phyloP scores from a whole-genome alignment of 2,113 vertebrate genomes.

The Cygnus buccinator region DNA sequence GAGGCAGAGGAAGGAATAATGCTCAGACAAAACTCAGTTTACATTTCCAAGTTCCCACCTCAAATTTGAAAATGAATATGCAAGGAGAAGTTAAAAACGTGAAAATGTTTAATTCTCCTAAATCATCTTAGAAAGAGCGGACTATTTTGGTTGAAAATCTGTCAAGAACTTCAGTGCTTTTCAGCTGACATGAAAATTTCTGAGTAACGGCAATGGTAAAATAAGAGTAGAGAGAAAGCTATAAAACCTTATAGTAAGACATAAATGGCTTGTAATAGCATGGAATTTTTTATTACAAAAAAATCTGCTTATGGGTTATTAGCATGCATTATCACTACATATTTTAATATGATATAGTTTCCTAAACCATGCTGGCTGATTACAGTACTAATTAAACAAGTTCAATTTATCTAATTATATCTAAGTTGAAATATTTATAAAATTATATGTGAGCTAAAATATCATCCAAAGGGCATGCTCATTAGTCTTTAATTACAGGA shows the following conservation, averaged over 20 bases:
- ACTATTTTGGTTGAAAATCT: not conserved
- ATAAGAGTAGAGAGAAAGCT: not conserved
- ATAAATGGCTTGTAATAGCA: not conserved
- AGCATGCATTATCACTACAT: slow-evolving; percentile 33
- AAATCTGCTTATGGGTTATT: slow-evolving; percentile 31
- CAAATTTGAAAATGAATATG: not conserved
- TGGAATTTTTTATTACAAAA: not conserved
- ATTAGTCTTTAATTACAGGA: slow-evolving; percentile 64
- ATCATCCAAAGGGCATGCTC: slow-evolving; percentile 66
- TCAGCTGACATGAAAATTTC: not conserved
- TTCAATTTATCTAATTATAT: slow-evolving; percentile 77
- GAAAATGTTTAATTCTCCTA: not conserved
- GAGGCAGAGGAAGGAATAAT: not conserved
- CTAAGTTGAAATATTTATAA: slow-evolving; percentile 79
- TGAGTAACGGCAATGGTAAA: not conserved
- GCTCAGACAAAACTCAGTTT: not conserved
- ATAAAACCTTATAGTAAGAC: not conserved
- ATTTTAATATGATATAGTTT: slow-evolving; percentile 41
- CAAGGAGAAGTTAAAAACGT: not conserved
- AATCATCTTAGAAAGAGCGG: not conserved
- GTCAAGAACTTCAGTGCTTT: not conserved
- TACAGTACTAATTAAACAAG: slow-evolving; percentile 72
- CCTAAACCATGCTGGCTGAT: slow-evolving; percentile 60
- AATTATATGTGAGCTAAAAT: slow-evolving; percentile 72
- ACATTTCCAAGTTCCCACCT: not conserved